Evolutionary conservation across 2,113 vertebrate genomes (phyloP), one percentile per base, ranked within the genome.

Genomic region (Nerophis lumbriciformis): DNA sequence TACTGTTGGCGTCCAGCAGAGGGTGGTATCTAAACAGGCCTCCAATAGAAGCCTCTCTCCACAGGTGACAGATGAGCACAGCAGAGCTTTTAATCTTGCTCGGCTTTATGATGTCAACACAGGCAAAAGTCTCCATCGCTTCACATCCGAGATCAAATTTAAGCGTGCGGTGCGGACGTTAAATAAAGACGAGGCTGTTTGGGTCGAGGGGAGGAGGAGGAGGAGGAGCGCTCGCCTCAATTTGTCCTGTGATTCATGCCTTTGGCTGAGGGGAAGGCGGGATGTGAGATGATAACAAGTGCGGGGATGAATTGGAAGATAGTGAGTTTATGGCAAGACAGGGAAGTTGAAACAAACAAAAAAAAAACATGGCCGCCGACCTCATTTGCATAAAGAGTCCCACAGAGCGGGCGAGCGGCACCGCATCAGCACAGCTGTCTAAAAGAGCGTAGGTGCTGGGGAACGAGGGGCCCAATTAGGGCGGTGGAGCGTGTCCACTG

Each of bases 11-110:
- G 48, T 38, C 56, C 90, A 90, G 88, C 82, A 91, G 90, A 86
- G 83, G 90, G 89, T 90, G 90, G 88, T 88, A 83, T 75, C 9
- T 79, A 71, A 83, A 80, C 85, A 86, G 65, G 49, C 82, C 79
- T 77, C 50, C 14, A 15, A 59, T 59, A 44, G 50, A 45, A 35
- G 38, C 16, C 35, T 3, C 6, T 67, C 58, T 82, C 77, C 73
- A 70, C 69, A 84, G 83, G 83, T 83, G 87, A 88, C 77, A 62
- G 78, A 88, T 85, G 76, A 81, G 75, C 71, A 73, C 74, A 63
- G 71, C 77, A 55, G 72, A 79, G 79, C 76, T 82, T 86, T 85
- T 80, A 86, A 80, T 86, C 85, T 68, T 68, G 78, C 66, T 78
- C 78, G 85, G 85, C 85, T 84, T 88, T 83, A 86, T 87, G 83